Base-by-base conservation (phyloP, 2,113 vertebrate genomes). In the Eptesicus fuscus region DNA sequence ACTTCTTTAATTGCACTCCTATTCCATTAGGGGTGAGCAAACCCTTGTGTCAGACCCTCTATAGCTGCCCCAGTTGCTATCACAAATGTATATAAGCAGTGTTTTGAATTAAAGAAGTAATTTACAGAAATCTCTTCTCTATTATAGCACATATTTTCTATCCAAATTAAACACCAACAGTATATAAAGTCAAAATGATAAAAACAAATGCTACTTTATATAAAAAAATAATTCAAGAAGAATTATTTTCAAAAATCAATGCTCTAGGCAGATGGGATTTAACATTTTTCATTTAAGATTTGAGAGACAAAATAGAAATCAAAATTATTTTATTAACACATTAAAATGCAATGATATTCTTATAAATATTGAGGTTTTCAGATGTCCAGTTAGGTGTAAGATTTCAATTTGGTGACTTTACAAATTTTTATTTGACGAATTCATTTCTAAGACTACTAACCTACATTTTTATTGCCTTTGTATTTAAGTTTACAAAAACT, bases 221-320 rank as follows among this genome's bases (percentile, higher is more conserved):
- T 84, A 22, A 89, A 95, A 91, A 69, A 88, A 77, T 70, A 76
- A 69, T 88, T 69, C 35, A 82, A 84, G 20, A 73, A 85, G 74
- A 85, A 83, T 51, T 93, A 73, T 23, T 67, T 89, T 89, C 44
- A 59, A 93, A 61, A 61, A 71, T 40, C 69, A 73, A 53, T 53
- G 18, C 70, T 74, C 35, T 44, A 79, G 69, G 53, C 12, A 91
- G 70, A 89, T 35, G 53, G 7, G 44, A 30, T 83, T 94, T 90
- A 87, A 96, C 9, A 78, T 47, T 22, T 84, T 95, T 87, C 76
- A 83, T 47, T 76, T 88, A 78, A 91, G 40, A 91, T 73, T 63
- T 84, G 63, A 90, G 9, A 87, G 23, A 80, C 23, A 88, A 61
- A 16, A 87, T 9, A 78, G 22, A 20, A 42, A 82, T 87, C 1